Base-by-base conservation (phyloP, 2,113 vertebrate species). In the Neotoma lepida region DNA sequence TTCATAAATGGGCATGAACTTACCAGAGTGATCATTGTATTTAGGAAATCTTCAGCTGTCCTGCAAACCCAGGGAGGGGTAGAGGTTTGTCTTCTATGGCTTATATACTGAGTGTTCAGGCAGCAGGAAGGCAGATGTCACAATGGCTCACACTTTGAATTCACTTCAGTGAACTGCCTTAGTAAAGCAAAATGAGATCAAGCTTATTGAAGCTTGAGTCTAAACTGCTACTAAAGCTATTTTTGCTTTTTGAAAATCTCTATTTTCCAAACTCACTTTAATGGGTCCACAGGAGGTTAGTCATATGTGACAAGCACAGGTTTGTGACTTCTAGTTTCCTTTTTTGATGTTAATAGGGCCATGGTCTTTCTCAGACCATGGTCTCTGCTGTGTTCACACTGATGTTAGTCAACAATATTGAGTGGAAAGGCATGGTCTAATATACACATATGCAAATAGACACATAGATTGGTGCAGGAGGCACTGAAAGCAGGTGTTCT, bases 1-100 rank as follows among this genome's bases (percentile, higher is more conserved):
- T 46, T 91, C n/a, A 86, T 81, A 76, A 90, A 86, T 95, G 78
- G 74, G n/a, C 30, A 14, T 54, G n/a, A 95, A 91, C 51, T 93
- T 35, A n/a, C 24, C 2, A 51, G 58, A 14, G 10, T 24, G 26
- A 66, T 64, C 30, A 84, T 3, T 68, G 5, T n/a, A 56, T 6
- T 54, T 3, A 74, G 18, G 4, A 49, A 41, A 85, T n/a, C 26
- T 61, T 88, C 22, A n/a, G 17, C 17, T 18, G 3, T 6, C 33
- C 6, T 74, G 2, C 20, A 30, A 70, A 9, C 2, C 14, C 44
- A 46, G 28, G 1, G 2, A 66, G 6, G 2, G 30, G 1, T 17
- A 44, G 3, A 22, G 6, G 4, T 44, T 64, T n/a, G 4, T 39
- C 35, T 77, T 66, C n/a, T 4, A n/a, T 6, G 35, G 2, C 1